Percentiles rank a stretch among this genome's conserved stretches.
Conservation (phyloP, 2,797 vertebrate genomes). For the Semaprochilodus insignis region DNA sequence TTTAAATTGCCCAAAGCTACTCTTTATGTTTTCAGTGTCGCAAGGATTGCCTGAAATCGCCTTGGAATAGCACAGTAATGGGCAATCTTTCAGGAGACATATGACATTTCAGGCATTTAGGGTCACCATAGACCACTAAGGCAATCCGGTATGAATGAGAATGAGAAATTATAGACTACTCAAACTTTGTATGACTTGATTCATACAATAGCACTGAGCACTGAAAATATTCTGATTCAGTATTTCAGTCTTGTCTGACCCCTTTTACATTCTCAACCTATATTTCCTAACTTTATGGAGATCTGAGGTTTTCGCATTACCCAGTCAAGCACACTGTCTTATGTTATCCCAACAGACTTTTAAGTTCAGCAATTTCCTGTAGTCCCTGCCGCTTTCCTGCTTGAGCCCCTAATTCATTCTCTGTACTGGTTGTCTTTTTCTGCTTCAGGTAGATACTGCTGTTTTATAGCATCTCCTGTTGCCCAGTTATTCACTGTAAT, state of each 20-base stretch:
- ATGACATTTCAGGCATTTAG: background rate
- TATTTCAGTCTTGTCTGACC: background rate
- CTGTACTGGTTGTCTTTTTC: conserved; percentile 3
- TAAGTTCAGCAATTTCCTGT: conserved; percentile 54
- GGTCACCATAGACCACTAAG: too few relatives aligned
- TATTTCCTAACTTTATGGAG: background rate
- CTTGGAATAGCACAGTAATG: background rate
- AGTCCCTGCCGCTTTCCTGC: conserved; percentile 26
- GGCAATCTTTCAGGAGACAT: background rate
- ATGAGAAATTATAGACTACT: background rate
- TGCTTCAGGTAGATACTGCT: conserved; percentile 7
- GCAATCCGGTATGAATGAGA: background rate
- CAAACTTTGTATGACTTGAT: too few relatives aligned
- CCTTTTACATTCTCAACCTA: background rate
- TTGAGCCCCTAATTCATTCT: conserved; percentile 19
- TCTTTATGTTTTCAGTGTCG: too few relatives aligned
- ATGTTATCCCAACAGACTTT: conserved; percentile 41
- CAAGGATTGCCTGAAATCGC: background rate
- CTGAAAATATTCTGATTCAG: background rate
- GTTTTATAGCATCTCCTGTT: background rate
- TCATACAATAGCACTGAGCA: too few relatives aligned
- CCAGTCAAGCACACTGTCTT: conserved; percentile 17
- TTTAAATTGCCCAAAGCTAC: too few relatives aligned
- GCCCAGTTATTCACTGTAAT: background rate
- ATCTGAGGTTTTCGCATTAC: conserved; percentile 12